A percentile compares a stretch with the other conserved stretches of the same genome.
phyloP scores from a whole-genome alignment of 2,113 vertebrate species.

The Serilophus lunatus region DNA sequence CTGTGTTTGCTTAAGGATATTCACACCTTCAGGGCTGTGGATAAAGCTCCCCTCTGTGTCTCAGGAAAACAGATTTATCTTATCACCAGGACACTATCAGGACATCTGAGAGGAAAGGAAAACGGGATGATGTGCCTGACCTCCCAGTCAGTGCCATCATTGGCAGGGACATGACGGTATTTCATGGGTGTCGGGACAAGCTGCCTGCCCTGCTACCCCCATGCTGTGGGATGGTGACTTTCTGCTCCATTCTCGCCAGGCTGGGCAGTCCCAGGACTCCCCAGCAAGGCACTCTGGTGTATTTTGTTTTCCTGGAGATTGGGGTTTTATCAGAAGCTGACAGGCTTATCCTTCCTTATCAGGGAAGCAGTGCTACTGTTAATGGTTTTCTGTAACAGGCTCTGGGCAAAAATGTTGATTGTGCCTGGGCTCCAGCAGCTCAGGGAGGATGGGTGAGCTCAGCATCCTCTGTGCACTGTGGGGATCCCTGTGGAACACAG shows the following conservation, averaged over 20 bases:
- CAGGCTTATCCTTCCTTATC: conserved; percentile 43
- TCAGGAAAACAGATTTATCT: conserved; percentile 20
- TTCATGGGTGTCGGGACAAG: not conserved
- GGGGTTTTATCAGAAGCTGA: conserved; percentile 31
- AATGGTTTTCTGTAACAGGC: not conserved
- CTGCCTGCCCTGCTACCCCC: not conserved
- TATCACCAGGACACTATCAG: not conserved
- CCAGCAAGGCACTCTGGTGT: no score
- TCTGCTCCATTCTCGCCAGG: not conserved
- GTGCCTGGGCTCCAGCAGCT: not conserved
- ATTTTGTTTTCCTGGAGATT: not conserved
- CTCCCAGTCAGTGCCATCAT: not conserved
- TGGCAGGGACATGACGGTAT: not conserved
- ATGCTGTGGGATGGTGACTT: accelerated
- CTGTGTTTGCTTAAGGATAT: conserved; percentile 9
- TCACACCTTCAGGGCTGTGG: not conserved
- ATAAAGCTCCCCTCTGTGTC: conserved; percentile 16
- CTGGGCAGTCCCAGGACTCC: not conserved
- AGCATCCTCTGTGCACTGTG: not conserved
- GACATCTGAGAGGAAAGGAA: conserved; percentile 1
- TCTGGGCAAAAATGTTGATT: not conserved
- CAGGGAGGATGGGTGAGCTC: not conserved
- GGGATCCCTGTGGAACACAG: not conserved
- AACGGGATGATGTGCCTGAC: not conserved
- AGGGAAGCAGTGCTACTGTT: conserved; percentile 16